phyloP scores from a whole-genome alignment of 2,888 invertebrate genomes.

The Lasioglossum oenotherae region DNA sequence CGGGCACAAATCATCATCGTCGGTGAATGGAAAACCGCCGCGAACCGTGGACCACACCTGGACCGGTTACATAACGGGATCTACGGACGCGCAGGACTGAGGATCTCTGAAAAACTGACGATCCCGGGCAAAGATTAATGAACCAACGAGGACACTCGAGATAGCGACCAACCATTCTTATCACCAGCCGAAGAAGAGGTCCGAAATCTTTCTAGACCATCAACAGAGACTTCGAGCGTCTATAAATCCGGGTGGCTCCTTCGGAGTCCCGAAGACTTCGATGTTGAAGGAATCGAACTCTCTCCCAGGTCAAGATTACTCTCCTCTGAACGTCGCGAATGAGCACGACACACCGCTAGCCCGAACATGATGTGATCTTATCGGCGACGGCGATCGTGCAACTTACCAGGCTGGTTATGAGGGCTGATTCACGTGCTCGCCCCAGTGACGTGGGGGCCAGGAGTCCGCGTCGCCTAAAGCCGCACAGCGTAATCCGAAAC shows the following conservation, averaged over 20 bases:
- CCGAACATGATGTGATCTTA: conserved; percentile 43
- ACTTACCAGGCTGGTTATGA: conserved; percentile 66
- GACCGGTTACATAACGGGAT: conserved; percentile 37
- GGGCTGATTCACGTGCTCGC: conserved; percentile 69
- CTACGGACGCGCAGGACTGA: conserved; percentile 29
- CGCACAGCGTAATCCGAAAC: conserved; percentile 63
- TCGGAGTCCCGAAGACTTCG: conserved; percentile 10
- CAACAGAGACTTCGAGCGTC: conserved; percentile 6
- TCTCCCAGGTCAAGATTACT: conserved; percentile 51
- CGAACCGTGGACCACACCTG: not conserved
- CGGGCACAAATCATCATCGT: not conserved
- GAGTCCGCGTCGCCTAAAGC: conserved; percentile 62
- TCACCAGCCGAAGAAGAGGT: not conserved
- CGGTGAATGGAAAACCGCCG: conserved; percentile 9
- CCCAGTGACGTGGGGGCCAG: conserved; percentile 63
- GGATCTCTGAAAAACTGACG: conserved; percentile 29
- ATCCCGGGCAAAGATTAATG: conserved; percentile 4
- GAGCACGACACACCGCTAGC: conserved; percentile 20
- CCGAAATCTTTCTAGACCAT: not conserved
- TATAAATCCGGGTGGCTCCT: conserved; percentile 41
- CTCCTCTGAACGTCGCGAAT: conserved; percentile 45
- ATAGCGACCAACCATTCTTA: not conserved
- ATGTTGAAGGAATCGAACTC: conserved; percentile 27
- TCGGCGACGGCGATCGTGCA: not conserved
- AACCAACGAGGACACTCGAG: not conserved